Conservation (phyloP, 2,888 invertebrate species). For the Hartigia nigra region DNA sequence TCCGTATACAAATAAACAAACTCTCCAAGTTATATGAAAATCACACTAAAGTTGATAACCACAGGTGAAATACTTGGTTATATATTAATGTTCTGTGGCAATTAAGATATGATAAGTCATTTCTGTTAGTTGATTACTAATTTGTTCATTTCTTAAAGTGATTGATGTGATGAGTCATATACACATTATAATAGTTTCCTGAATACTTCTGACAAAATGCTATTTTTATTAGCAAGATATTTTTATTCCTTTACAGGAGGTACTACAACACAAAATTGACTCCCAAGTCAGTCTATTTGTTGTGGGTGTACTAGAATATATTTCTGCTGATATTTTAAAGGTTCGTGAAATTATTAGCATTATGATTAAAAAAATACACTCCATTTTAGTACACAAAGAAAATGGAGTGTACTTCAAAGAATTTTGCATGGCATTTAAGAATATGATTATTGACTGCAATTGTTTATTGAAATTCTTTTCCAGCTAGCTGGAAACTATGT, state of each 20-base stretch:
- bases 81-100: background rate
- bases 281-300: slow-evolving; percentile 89
- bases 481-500: slow-evolving; percentile 96
- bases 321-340: slow-evolving; percentile 94
- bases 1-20: background rate
- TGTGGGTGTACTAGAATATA: slow-evolving; percentile 94
- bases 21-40: background rate
- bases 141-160: background rate
- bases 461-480: slow-evolving; percentile 39
- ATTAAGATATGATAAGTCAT: background rate
- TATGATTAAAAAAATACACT: too few relatives aligned
- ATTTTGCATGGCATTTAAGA: background rate
- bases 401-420: background rate
- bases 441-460: background rate
- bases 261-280: slow-evolving; percentile 87
- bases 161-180: background rate
- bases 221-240: slow-evolving; percentile 15
- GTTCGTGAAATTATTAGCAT: slow-evolving; percentile 58
- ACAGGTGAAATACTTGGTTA: background rate
- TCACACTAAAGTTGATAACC: background rate
- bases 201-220: background rate
- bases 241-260: slow-evolving; percentile 73
- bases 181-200: background rate
- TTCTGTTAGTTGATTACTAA: background rate
- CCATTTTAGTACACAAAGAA: background rate